Evolutionary conservation across 2,888 invertebrate genomes (phyloP), one percentile per base, ranked within the genome.

Genomic region (Nomada goodeniana): DNA sequence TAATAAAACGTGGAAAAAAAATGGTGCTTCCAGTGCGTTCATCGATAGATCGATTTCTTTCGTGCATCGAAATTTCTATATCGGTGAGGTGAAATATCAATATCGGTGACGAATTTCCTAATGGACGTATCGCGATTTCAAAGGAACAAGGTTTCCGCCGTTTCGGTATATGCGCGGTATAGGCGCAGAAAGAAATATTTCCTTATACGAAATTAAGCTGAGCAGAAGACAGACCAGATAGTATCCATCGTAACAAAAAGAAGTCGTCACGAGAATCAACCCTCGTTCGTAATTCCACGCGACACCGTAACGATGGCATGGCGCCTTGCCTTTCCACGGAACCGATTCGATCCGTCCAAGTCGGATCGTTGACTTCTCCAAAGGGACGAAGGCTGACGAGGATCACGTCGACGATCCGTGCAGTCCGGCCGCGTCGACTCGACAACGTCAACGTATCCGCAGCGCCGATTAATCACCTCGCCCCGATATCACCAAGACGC

Each of bases 381-480:
- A 42, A 68, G 55, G 63, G 44, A 71, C 70, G 70, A 50, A 70
- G 36, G 44, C 53, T 57, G 60, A 53, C 73, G 70, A 70, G 73
- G 81, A 85, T 82, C 44, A 59, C 82, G 76, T 50, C 55, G 65
- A 57, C 77, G 77, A 77, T 77, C 65, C 77, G 72, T 72, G 74
- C 84, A 73, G 70, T 69, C 78, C 79, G 71, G 85, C 71, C 65
- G 87, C 82, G 65, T 83, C 82, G 85, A 84, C 87, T 86, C 82
- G 57, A 9, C 57, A 26, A 57, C 78, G 57, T 20, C 57, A 57
- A 57, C 78, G 80, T 83, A 78, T 86, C 82, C 86, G 87, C 85
- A 77, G 63, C 70, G 64, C 63, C 85, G 87, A 86, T 86, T 86
- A 86, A 86, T 86, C 87, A 74, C 72, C 69, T 64, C 71, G 86